Evolutionary conservation across 2,113 vertebrate genomes (phyloP).

Genomic region (Cyphomyrus discorhynchus): DNA sequence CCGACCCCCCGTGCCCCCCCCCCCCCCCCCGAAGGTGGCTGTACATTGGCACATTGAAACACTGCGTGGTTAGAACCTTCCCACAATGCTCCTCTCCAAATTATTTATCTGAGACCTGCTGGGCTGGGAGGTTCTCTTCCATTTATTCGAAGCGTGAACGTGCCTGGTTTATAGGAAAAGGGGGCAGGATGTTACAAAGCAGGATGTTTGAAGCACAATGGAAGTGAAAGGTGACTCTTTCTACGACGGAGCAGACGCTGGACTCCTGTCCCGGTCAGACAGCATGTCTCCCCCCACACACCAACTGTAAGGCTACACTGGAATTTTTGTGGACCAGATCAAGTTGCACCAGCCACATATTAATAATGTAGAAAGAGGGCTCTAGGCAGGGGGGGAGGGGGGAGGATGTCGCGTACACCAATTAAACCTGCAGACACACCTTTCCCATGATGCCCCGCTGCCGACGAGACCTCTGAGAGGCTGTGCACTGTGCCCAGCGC

Average conservation of each 20-base stretch:
- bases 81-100: background rate
- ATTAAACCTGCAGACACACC: constrained; percentile 11
- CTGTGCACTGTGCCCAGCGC: background rate
- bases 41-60: background rate
- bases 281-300: constrained; percentile 12
- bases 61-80: background rate
- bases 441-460: constrained; percentile 15
- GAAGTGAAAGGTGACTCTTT: background rate
- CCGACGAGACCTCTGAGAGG: constrained; percentile 20
- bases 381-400: background rate
- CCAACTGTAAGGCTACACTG: constrained; percentile 26
- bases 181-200: background rate
- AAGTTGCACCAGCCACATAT: background rate
- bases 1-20: background rate
- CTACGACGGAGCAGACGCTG: background rate
- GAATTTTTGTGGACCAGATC: constrained; percentile 17
- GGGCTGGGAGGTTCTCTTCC: background rate
- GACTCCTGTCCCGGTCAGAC: background rate
- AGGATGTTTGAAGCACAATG: background rate
- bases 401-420: background rate
- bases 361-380: constrained; percentile 21
- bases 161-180: background rate
- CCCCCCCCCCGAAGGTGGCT: background rate
- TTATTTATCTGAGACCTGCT: background rate
- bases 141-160: background rate